These are phyloP conservation scores for Periophthalmodon schlosseri DNA, from an alignment of 2,113 vertebrate genomes.

Conservation along the genomic window DNA sequence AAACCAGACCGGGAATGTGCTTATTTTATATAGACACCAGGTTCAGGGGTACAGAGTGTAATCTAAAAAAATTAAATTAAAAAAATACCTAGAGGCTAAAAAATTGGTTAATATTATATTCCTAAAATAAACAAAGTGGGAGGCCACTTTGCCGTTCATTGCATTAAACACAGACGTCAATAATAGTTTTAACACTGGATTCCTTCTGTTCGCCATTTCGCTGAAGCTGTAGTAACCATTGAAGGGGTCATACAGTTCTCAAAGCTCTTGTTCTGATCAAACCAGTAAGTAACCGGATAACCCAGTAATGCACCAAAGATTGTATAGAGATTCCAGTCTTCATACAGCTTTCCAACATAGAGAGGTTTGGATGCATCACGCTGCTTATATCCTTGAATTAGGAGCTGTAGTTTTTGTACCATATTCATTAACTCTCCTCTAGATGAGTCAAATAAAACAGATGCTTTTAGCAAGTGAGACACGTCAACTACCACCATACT, in stretches of 20 bases:
- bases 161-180: background rate
- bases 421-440: conserved; percentile 54
- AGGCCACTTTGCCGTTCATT: too few relatives aligned
- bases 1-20: too few relatives aligned
- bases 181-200: background rate
- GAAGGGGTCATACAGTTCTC: conserved; percentile 88
- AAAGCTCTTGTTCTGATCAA: conserved; percentile 66
- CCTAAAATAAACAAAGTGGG: too few relatives aligned
- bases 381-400: conserved; percentile 51
- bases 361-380: conserved; percentile 38
- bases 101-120: too few relatives aligned
- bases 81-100: too few relatives aligned
- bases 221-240: conserved; percentile 76
- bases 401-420: conserved; percentile 63
- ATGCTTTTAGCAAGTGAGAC: conserved; percentile 65
- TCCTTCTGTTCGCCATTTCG: conserved; percentile 67
- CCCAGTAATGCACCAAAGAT: conserved; percentile 87
- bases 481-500: conserved; percentile 78
- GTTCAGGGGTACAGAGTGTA: too few relatives aligned
- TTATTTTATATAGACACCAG: too few relatives aligned
- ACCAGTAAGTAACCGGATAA: conserved; percentile 87
- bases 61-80: too few relatives aligned
- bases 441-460: conserved; percentile 53
- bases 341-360: conserved; percentile 48
- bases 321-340: conserved; percentile 87